Evolutionary conservation across 1,140 invertebrate species (phyloP).

Genomic region (Lepidurus arcticus): DNA sequence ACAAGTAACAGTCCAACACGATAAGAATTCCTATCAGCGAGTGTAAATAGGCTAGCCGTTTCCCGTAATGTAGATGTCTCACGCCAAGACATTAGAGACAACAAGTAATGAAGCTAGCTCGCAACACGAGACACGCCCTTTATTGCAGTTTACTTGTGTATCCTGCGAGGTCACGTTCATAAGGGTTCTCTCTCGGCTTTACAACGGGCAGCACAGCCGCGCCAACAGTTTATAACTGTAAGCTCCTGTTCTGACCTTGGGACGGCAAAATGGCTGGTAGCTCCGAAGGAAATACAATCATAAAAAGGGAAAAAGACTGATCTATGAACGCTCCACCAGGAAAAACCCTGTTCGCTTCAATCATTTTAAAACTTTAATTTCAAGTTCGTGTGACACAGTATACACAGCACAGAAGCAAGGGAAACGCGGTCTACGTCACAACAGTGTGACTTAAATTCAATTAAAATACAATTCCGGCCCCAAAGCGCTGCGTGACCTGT

Average conservation of each 20-base stretch:
- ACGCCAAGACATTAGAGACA: neutral
- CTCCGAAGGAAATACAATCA: neutral
- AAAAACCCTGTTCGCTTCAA: neutral
- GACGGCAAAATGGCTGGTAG: neutral
- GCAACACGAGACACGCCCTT: constrained; percentile 2
- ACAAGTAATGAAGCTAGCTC: constrained; percentile 3
- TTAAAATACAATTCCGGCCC: neutral
- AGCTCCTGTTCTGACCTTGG: neutral
- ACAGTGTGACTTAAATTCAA: too few relatives aligned
- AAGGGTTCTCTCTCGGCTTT: neutral
- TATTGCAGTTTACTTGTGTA: neutral
- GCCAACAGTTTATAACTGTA: neutral
- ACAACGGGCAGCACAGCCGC: neutral
- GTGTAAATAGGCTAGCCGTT: neutral
- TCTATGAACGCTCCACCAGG: too few relatives aligned
- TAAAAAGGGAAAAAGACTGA: neutral
- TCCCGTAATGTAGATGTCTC: neutral
- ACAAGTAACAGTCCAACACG: neutral
- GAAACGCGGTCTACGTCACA: too few relatives aligned
- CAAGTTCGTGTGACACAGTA: neutral
- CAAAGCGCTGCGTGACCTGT: neutral
- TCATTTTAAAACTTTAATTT: neutral
- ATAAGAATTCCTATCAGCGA: neutral
- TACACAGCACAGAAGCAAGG: neutral
- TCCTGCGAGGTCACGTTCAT: neutral